Percentiles rank a stretch among this genome's conserved stretches.
Evolutionary conservation across 1,140 invertebrate species (phyloP).

Genomic region (Araneus ventricosus): DNA sequence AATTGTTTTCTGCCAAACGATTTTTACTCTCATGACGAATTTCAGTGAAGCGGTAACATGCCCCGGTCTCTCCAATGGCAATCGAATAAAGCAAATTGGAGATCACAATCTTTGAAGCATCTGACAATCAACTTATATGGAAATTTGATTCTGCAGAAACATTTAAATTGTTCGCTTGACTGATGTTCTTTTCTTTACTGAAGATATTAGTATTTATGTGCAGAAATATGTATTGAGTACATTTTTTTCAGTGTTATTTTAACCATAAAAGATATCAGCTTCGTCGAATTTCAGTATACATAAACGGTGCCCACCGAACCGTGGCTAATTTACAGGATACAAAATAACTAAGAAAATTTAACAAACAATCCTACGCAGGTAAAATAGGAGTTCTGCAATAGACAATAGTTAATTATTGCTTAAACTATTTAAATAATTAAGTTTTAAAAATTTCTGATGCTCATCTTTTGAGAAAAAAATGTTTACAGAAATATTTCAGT

Average conservation of each 20-base stretch:
- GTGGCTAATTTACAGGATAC: too few species aligned
- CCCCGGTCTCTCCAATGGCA: background rate
- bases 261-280: background rate
- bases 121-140: background rate
- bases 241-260: background rate
- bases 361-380: too few species aligned
- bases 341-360: too few species aligned
- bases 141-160: background rate
- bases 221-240: background rate
- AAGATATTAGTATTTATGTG: background rate
- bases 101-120: background rate
- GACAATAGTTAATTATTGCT: too few species aligned
- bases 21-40: slow-evolving; percentile 38
- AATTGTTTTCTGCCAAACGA: slow-evolving; percentile 55
- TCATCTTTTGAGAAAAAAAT: too few species aligned
- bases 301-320: too few species aligned
- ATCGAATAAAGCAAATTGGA: slow-evolving; percentile 14
- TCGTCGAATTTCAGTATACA: too few species aligned
- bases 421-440: too few species aligned
- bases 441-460: too few species aligned
- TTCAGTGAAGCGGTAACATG: background rate
- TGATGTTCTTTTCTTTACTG: background rate
- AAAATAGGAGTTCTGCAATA: too few species aligned
- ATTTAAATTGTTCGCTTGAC: background rate
- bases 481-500: too few species aligned